phyloP scores from a whole-genome alignment of 2,797 vertebrate genomes.

The Acanthurus lineatus region DNA sequence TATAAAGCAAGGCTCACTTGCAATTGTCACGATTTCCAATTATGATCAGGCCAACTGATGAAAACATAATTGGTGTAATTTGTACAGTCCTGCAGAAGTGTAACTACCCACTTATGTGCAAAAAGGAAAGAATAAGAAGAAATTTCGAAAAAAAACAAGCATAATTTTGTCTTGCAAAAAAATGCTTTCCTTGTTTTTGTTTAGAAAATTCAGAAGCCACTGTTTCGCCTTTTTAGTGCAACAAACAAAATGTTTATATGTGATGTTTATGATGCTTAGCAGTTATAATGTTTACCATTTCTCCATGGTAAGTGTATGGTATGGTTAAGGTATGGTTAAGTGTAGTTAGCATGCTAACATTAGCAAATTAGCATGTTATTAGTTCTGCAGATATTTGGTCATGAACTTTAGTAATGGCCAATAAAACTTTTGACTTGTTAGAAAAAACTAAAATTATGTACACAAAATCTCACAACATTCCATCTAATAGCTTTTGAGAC shows the following conservation, averaged over 20 bases:
- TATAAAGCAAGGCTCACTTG: not conserved
- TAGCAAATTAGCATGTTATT: too few species aligned
- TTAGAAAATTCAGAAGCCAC: too few species aligned
- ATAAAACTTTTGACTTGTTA: not conserved
- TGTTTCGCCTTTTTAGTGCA: not conserved
- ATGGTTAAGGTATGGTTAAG: too few species aligned
- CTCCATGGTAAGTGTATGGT: too few species aligned
- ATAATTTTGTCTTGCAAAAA: not conserved
- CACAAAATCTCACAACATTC: too few species aligned
- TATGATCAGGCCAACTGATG: not conserved
- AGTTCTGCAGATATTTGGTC: not conserved
- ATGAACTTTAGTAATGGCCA: not conserved
- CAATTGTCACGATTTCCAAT: not conserved
- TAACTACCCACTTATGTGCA: not conserved
- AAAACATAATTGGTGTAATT: not conserved
- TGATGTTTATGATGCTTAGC: too few species aligned
- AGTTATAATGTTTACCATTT: too few species aligned
- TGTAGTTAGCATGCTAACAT: not conserved
- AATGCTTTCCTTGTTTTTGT: not conserved
- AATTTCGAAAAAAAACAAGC: not conserved
- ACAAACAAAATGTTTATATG: not conserved
- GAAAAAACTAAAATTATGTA: not conserved
- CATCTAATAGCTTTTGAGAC: not conserved
- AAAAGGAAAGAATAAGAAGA: not conserved
- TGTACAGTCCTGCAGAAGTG: not conserved